phyloP scores from a whole-genome alignment of 2,888 invertebrate species.

The Griposia aprilina region DNA sequence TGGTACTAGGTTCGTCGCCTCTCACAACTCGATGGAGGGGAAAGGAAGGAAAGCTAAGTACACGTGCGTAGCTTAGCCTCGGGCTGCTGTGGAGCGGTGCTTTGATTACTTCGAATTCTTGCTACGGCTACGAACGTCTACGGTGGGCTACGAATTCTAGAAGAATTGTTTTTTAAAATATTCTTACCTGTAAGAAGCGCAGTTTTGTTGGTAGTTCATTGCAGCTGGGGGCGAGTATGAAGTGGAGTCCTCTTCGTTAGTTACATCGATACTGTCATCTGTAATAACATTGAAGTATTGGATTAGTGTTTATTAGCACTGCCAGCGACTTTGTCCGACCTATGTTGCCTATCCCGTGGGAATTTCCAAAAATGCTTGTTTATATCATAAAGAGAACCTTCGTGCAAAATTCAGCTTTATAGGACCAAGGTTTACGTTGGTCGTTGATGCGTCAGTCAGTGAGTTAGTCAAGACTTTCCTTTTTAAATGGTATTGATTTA shows the following conservation, averaged over 20 bases:
- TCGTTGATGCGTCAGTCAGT: neutral
- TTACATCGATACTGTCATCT: constrained; percentile 97
- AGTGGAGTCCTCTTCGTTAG: constrained; percentile 93
- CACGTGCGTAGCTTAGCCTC: neutral
- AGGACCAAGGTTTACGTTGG: neutral
- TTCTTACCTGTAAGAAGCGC: constrained; percentile 84
- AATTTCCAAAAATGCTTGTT: neutral
- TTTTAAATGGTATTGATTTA: neutral
- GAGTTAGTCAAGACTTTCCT: neutral
- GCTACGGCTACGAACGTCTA: neutral
- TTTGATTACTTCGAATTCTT: neutral
- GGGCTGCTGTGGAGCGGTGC: neutral
- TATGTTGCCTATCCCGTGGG: too few species aligned
- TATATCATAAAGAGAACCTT: neutral
- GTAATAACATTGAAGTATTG: constrained; percentile 66
- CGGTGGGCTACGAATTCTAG: neutral
- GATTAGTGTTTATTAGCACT: neutral
- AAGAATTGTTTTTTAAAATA: neutral
- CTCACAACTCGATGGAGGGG: neutral
- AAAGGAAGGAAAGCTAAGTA: neutral
- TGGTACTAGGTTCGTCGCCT: neutral
- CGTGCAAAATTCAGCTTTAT: neutral
- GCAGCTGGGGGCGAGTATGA: constrained; percentile 85
- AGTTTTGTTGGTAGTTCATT: constrained; percentile 86
- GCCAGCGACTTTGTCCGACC: neutral